Percentiles rank a stretch among this genome's conserved stretches.
Evolutionary conservation across 2,888 invertebrate species (phyloP).

Genomic region (Ectemnius cavifrons): DNA sequence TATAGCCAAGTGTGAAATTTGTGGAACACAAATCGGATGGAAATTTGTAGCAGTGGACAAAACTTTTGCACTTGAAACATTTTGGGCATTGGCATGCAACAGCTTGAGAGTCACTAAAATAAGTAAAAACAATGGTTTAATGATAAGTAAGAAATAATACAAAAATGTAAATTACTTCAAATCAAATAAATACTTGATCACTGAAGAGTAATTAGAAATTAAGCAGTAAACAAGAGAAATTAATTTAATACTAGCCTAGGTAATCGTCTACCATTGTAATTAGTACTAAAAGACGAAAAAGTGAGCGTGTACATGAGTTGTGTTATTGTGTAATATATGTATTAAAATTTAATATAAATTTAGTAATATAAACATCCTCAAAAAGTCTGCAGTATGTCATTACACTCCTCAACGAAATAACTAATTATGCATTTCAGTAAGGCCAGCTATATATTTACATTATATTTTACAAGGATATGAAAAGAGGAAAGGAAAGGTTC

Average conservation of each 20-base stretch:
- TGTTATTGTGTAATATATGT: conserved; percentile 41
- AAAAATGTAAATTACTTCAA: not conserved
- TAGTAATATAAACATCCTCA: conserved; percentile 8
- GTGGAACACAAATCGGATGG: conserved; percentile 89
- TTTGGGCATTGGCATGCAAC: conserved; percentile 85
- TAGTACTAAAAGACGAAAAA: conserved; percentile 24
- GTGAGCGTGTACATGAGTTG: conserved; percentile 35
- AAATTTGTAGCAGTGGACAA: conserved; percentile 84
- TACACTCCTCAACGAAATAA: not conserved
- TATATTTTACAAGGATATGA: not conserved
- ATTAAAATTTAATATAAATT: conserved; percentile 39
- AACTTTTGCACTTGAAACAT: conserved; percentile 83
- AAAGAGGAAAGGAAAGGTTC: conserved; percentile 24
- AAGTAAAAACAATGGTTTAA: not conserved
- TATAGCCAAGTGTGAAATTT: conserved; percentile 84
- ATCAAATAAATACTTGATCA: conserved; percentile 11
- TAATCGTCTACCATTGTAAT: conserved; percentile 16
- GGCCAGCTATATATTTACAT: too few relatives aligned
- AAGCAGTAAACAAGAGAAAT: not conserved
- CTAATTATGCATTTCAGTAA: too few relatives aligned
- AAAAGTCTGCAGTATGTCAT: conserved; percentile 1
- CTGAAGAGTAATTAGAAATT: conserved; percentile 17
- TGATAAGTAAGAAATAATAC: not conserved
- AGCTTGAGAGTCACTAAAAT: conserved; percentile 67
- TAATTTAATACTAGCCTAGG: conserved; percentile 18